These are phyloP conservation scores for Exephanes ischioxanthus DNA, from an alignment of 2,888 invertebrate genomes.

Conservation along the genomic window DNA sequence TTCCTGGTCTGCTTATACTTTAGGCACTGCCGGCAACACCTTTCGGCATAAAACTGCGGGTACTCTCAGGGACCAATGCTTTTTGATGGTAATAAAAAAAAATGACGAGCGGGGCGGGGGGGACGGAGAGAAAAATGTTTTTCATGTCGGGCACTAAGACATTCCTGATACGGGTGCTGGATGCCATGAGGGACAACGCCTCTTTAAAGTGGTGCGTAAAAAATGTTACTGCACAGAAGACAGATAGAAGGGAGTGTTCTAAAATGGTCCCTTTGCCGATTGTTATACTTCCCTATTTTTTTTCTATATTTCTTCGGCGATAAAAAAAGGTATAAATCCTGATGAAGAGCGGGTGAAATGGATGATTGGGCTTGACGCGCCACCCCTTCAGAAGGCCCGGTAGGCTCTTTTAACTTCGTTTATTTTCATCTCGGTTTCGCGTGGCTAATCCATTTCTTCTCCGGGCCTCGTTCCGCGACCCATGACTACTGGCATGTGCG, in stretches of 20 bases:
- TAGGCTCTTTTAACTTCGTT: constrained; percentile 1
- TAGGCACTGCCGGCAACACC: constrained; percentile 2
- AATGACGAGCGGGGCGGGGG: no score
- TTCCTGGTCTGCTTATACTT: constrained; percentile 13
- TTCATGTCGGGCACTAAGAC: constrained; percentile 5
- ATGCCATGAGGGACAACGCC: not conserved
- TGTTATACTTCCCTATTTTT: not conserved
- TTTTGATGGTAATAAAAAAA: constrained; percentile 17
- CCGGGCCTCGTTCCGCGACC: constrained; percentile 23
- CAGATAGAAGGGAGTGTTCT: not conserved
- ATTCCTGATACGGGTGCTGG: not conserved
- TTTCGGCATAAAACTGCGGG: not conserved
- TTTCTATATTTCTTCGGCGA: not conserved
- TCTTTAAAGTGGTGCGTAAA: not conserved
- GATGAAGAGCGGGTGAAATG: not conserved
- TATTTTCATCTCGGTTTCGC: constrained; percentile 17
- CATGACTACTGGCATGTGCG: constrained; percentile 9
- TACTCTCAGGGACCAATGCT: constrained; percentile 5
- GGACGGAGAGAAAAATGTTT: not conserved
- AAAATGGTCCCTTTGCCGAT: not conserved
- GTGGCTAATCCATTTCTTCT: constrained; percentile 39
- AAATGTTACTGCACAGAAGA: not conserved
- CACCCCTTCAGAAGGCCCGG: constrained; percentile 4
- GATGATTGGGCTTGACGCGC: not conserved
- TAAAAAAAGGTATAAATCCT: not conserved